Conservation (phyloP, 2,888 invertebrate genomes). For the Plebejus anna region DNA sequence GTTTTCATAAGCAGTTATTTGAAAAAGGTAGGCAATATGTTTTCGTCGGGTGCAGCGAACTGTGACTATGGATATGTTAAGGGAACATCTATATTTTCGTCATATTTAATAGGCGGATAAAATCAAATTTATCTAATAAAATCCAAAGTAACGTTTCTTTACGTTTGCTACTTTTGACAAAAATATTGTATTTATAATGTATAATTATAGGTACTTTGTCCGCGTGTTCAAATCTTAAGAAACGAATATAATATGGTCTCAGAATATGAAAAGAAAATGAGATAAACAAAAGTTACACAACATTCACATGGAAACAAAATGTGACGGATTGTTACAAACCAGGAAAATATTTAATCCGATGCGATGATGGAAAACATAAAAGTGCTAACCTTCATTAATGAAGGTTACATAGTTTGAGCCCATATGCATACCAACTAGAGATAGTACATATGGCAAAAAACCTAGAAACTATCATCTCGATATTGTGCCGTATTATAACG, state of each 20-base stretch:
- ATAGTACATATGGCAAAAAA: no score
- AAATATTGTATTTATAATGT: no score
- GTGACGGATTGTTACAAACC: slow-evolving; percentile 19
- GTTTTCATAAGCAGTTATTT: slow-evolving; percentile 6
- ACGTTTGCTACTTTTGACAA: no score
- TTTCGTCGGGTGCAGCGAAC: neutral
- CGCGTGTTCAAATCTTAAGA: neutral
- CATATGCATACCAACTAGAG: neutral
- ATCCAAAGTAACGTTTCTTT: no score
- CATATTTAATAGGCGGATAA: no score
- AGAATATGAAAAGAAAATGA: neutral
- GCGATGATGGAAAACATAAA: slow-evolving; percentile 8
- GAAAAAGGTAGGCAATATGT: neutral
- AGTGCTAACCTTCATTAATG: slow-evolving; percentile 13
- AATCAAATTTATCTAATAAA: no score
- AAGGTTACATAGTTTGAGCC: slow-evolving; percentile 10
- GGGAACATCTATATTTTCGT: neutral
- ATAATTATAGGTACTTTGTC: no score
- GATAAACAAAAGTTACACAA: neutral
- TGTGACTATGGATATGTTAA: neutral
- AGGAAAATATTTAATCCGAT: slow-evolving; percentile 19
- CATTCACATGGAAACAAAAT: slow-evolving; percentile 14
- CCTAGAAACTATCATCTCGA: neutral
- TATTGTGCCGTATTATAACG: neutral
- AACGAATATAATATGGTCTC: neutral